Evolutionary conservation across 2,888 invertebrate genomes (phyloP), one percentile per base, ranked within the genome.

Genomic region (Corythucha ciliata): DNA sequence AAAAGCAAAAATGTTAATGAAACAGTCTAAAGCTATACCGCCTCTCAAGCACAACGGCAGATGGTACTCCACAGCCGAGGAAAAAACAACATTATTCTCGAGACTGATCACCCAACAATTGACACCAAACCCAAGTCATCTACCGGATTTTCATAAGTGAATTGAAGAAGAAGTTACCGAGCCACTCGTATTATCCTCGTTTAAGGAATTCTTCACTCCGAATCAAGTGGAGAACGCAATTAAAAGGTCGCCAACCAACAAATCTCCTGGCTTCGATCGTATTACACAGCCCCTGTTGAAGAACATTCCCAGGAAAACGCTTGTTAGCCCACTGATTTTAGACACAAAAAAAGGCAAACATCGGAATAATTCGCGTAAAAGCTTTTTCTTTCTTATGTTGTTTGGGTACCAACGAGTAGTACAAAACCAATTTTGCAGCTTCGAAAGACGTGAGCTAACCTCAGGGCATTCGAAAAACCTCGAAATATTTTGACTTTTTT

Each of bases 221-320:
- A 16, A 24, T 6, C 34, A 47, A 36, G 47, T 47, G 12, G n/a
- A n/a, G n/a, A n/a, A n/a, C n/a, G n/a, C n/a, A n/a, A n/a, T n/a
- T n/a, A 47, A 36, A 47, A 36, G 29, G 18, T 47, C 47, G n/a
- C 47, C 36, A 34, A 36, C 47, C 7, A 34, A 36, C 34, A 47
- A 36, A 8, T 47, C 47, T 24, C 36, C 47, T 8, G 47, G 47
- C 20, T 6, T 25, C 14, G 47, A 47, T 34, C n/a, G 34, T 3
- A 47, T 47, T 10, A 47, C 47, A 4, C 47, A 47, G 34, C 47
- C 37, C 3, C 47, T 47, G 16, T n/a, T 22, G 5, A 47, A 47
- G 36, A 47, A 47, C 25, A 24, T 42, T 6, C 25, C 6, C 4
- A 22, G 42, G 10, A 42, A 26, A 18, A 42, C 42, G 3, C 42